Evolutionary conservation across 1,140 invertebrate species (phyloP), one percentile per base, ranked within the genome.

Genomic region (Coenobita brevimanus): DNA sequence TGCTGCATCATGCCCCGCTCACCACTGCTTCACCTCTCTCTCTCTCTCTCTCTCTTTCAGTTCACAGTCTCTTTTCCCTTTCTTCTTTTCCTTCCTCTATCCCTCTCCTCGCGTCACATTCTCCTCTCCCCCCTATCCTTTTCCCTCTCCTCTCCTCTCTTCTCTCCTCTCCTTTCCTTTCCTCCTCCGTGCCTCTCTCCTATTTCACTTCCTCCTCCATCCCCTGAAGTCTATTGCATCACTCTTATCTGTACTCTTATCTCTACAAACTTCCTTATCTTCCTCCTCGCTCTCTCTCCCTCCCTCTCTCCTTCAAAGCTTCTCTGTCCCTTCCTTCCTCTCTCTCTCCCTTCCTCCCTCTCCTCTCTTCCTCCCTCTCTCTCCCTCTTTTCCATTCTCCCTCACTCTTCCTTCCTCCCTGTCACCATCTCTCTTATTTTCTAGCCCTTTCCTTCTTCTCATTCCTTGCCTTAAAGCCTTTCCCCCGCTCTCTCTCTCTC

Each of bases 1-100:
- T n/a, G n/a, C n/a, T n/a, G n/a, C n/a, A n/a, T n/a, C n/a, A n/a
- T n/a, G n/a, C n/a, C n/a, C n/a, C n/a, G n/a, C n/a, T n/a, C n/a
- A n/a, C n/a, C n/a, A n/a, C n/a, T n/a, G n/a, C n/a, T n/a, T n/a
- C n/a, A n/a, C n/a, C n/a, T n/a, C n/a, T n/a, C n/a, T n/a, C n/a
- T n/a, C 21, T n/a, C 64, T 69, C 64, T n/a, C 64, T 69, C n/a
- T 69, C 64, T 69, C 64, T 69, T 2, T 69, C 64, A 50, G 6
- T 6, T 50, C 17, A 50, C 46, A 50, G 0, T 3, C 33, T 10
- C 13, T 1, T 3, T 50, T 6, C 6, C 17, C 6, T 50, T 8
- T 8, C 46, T 8, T 50, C 17, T 17, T 8, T 17, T 17, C 17
- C 46, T 17, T 50, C 46, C n/a, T n/a, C n/a, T n/a, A n/a, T n/a